These are phyloP conservation scores for Psittacus erithacus DNA, from an alignment of 2,113 vertebrate genomes.

Conservation along the genomic window DNA sequence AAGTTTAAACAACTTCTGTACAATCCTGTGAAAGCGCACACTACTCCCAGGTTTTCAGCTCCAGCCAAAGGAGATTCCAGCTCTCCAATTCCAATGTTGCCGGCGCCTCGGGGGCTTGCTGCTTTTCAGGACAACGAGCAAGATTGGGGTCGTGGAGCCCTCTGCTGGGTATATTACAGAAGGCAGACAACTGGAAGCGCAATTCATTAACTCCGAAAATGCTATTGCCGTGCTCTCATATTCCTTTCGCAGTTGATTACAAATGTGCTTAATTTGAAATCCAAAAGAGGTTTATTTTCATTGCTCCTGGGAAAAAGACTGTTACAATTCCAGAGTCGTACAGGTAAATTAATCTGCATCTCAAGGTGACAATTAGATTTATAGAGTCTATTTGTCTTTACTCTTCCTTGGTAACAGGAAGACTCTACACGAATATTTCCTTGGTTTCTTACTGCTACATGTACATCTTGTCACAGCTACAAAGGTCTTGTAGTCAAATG, in stretches of 20 bases:
- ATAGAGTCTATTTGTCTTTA: not conserved
- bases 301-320: not conserved
- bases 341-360: not conserved
- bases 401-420: not conserved
- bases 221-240: accelerated
- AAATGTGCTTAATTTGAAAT: not conserved
- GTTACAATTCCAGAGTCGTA: not conserved
- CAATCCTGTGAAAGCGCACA: accelerated
- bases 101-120: accelerated
- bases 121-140: not conserved
- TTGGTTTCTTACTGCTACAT: not conserved
- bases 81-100: accelerated
- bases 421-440: not conserved
- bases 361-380: not conserved
- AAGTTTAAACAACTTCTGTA: not conserved
- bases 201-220: not conserved
- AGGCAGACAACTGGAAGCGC: not conserved
- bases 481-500: not conserved
- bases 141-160: not conserved
- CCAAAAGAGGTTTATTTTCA: not conserved
- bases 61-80: too few relatives aligned
- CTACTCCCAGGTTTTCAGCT: not conserved
- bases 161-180: not conserved
- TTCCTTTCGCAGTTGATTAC: not conserved
- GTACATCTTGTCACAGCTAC: not conserved